Evolutionary conservation across 2,797 vertebrate genomes (phyloP), one percentile per base, ranked within the genome.

Genomic region (Sebastes jordani): DNA sequence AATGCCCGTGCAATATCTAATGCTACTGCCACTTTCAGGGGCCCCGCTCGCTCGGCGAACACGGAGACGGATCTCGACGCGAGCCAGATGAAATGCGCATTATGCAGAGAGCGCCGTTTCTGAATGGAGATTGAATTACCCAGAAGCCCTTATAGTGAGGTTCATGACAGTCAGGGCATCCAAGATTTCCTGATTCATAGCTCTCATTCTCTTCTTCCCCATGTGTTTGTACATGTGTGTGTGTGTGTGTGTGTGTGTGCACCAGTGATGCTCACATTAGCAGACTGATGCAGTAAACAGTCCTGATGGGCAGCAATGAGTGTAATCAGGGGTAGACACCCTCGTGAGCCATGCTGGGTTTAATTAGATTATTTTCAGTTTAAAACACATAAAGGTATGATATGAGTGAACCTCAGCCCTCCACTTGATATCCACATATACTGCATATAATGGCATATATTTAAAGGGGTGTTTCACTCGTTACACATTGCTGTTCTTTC

Each of bases 51-150:
- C 84, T 88, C 36, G 59, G 75, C 11, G 68, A 85, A 85, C 80
- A 72, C 14, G 25, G 79, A 73, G 86, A 84, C 71, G 16, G 75
- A 84, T 86, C 81, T 84, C 16, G 74, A 83, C 71, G 82, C 56
- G 11, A 79, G 85, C 83, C 80, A 54, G 84, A 91, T 89, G 86
- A 92, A 91, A 90, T 83, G 84, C 10, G 69, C 16, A 30, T 79
- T 85, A 74, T 78, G 83, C 76, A 82, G 81, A 76, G 81, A 63
- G 75, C 74, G 82, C 54, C 23, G 36, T 79, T 90, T 89, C 74
- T 55, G 82, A 92, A 92, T 89, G 90, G 88, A 85, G 79, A 84
- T 82, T 87, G 87, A 89, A 92, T 92, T 88, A 91, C 89, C 85
- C 87, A 65, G 80, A 55, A 81, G 71, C 68, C 77, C 63, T 88